phyloP scores from a whole-genome alignment of 2,888 invertebrate genomes.

The Cryptocephalus moraei region DNA sequence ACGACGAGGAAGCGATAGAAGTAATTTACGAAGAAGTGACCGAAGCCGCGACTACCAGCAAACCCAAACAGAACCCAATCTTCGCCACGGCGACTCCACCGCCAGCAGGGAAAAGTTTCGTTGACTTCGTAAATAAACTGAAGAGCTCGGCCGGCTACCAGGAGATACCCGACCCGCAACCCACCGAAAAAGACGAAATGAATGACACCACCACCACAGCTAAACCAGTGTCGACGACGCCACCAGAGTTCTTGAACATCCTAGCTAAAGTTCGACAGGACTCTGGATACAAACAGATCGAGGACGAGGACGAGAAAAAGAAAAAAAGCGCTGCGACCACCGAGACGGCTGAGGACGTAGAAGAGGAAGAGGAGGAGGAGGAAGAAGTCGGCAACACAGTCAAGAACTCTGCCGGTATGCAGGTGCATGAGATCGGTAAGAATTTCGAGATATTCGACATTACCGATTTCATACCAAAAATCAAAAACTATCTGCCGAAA shows the following conservation, averaged over 20 bases:
- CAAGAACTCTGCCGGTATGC: conserved; percentile 29
- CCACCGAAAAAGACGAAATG: conserved; percentile 22
- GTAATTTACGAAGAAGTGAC: conserved; percentile 24
- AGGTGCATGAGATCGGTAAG: conserved; percentile 9
- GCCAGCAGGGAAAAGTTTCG: conserved; percentile 24
- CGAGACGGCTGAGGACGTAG: conserved; percentile 14
- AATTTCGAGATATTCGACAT: conserved; percentile 31
- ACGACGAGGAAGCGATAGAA: conserved; percentile 20
- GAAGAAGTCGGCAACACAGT: conserved; percentile 15
- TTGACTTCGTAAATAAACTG: conserved; percentile 30
- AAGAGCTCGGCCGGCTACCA: conserved; percentile 26
- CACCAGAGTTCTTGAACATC: conserved; percentile 31
- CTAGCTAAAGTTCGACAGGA: conserved; percentile 26
- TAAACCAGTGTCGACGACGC: conserved; percentile 21
- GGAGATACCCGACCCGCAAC: conserved; percentile 31
- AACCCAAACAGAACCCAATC: conserved; percentile 20
- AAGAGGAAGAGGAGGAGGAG: conserved; percentile 18
- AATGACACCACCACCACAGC: conserved; percentile 16
- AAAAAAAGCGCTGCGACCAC: conserved; percentile 15
- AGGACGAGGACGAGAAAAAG: conserved; percentile 23
- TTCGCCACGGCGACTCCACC: conserved; percentile 23
- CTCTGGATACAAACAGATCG: conserved; percentile 27
- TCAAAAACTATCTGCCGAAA: conserved; percentile 27
- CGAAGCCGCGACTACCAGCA: conserved; percentile 14
- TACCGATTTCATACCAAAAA: conserved; percentile 30